Conservation (phyloP, 2,113 vertebrate species). For the Hemichromis elongatus region DNA sequence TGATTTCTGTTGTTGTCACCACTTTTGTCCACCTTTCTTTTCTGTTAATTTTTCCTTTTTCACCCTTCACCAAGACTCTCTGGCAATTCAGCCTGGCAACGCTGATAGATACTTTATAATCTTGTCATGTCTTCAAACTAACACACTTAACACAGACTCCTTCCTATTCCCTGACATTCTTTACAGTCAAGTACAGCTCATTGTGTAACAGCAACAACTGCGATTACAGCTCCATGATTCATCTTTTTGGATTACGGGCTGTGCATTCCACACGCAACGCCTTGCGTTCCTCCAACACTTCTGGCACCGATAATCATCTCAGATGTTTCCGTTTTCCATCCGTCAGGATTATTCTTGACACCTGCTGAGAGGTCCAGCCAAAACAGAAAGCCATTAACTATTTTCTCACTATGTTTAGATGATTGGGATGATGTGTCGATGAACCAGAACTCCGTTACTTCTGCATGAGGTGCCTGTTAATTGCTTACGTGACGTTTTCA, state of each 20-base stretch:
- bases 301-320: conserved; percentile 36
- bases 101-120: conserved; percentile 9
- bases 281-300: conserved; percentile 17
- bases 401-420: conserved; percentile 12
- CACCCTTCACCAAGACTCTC: neutral
- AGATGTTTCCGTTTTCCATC: conserved; percentile 37
- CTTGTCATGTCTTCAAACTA: neutral
- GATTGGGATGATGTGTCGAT: neutral
- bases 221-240: conserved; percentile 41
- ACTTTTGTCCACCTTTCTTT: neutral
- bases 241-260: conserved; percentile 36
- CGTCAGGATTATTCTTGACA: conserved; percentile 53
- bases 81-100: conserved; percentile 7
- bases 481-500: neutral
- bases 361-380: conserved; percentile 35
- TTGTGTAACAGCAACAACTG: conserved; percentile 46
- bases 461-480: neutral
- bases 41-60: neutral
- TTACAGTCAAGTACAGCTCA: neutral
- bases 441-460: neutral
- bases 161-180: conserved; percentile 5
- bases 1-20: neutral
- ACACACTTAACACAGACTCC: neutral
- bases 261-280: conserved; percentile 18
- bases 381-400: conserved; percentile 28